phyloP scores from a whole-genome alignment of 2,888 invertebrate species.

The Gymnocheta viridis region DNA sequence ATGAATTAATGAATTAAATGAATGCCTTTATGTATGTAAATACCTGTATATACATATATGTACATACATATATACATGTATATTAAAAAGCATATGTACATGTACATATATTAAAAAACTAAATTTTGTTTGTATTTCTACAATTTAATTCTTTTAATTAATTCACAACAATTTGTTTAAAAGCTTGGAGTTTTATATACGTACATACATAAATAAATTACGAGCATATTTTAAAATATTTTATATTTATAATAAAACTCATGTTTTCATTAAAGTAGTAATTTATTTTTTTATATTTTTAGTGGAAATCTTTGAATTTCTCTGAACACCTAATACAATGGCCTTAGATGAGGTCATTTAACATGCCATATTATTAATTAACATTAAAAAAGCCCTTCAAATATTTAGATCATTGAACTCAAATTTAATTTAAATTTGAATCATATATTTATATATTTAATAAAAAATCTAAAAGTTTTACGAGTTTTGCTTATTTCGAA shows the following conservation, averaged over 20 bases:
- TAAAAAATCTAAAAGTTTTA: not conserved
- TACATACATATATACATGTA: no score
- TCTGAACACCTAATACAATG: slow-evolving; percentile 64
- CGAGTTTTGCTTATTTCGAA: slow-evolving; percentile 3
- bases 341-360: slow-evolving; percentile 65
- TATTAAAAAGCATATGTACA: no score
- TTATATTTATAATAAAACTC: not conserved
- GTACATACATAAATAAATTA: not conserved
- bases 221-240: slow-evolving; percentile 16
- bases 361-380: not conserved
- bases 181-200: not conserved
- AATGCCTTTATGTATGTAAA: no score
- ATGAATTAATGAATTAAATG: no score
- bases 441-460: not conserved
- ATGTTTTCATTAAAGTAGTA: not conserved
- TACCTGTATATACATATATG: no score
- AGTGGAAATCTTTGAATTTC: slow-evolving; percentile 51
- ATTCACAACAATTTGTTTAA: slow-evolving; percentile 13
- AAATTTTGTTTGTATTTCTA: not conserved
- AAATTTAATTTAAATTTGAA: slow-evolving; percentile 4
- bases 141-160: not conserved
- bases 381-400: slow-evolving; percentile 31
- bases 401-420: slow-evolving; percentile 37
- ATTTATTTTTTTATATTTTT: not conserved
- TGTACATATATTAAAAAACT: not conserved